Evolutionary conservation across 2,797 vertebrate genomes (phyloP), one percentile per base, ranked within the genome.

Genomic region (Arremon aurantiirostris): DNA sequence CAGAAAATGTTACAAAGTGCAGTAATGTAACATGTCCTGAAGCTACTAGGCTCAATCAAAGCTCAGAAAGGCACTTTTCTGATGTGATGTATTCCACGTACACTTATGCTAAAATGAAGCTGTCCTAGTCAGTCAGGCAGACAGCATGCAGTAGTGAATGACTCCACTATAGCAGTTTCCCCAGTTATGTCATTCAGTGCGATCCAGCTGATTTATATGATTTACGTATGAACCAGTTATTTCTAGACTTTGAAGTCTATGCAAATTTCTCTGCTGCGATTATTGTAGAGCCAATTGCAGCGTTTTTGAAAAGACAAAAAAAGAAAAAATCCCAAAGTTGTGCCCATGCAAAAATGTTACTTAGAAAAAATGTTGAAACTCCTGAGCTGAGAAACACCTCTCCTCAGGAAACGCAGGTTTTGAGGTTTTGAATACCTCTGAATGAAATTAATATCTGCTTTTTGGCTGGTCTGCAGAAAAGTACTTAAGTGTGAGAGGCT

Each of bases 61-160:
- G n/a, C 79, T 92, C 47, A 77, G 59, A 93, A 95, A 90, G 70
- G 66, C 89, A 94, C 86, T 97, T 91, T 96, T 90, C 61, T 76
- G 57, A 78, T 89, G 30, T 82, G 46, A 64, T 77, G 24, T 49
- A 15, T 72, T 93, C 63, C 77, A 41, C 7, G 1, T 81, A 44
- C 56, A n/a, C 83, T 77, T 85, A 55, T 9, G 6, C 42, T 57
- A 65, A 86, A 93, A 72, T 81, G 42, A 89, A 90, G 69, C 68
- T 91, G 86, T 91, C 69, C 53, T 73, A 61, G 57, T 83, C 69
- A 80, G 69, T 81, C 34, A 88, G 44, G 42, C 50, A 77, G 24
- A 47, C 56, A 70, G 73, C 42, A 34, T 28, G 63, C 78, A 76
- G 47, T 76, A 92, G 82, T 95, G 95, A 86, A 78, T 83, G 53